Evolutionary conservation across 2,113 vertebrate genomes (phyloP), one percentile per base, ranked within the genome.

Genomic region (Lophotis ruficrista): DNA sequence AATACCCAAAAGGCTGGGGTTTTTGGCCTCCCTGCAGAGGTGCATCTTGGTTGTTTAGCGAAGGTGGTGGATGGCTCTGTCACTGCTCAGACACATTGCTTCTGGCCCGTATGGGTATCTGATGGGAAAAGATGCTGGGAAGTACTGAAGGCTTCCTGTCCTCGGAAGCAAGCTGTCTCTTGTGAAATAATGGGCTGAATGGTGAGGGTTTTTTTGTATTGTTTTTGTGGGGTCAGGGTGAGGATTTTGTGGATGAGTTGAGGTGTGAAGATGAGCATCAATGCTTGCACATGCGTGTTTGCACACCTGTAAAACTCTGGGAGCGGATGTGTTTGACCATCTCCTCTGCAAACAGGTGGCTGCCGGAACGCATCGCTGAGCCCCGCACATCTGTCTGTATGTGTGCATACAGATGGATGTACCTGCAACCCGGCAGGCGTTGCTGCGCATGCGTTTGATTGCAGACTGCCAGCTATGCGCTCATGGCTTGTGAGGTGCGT

Each of bases 201-300:
- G n/a, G 25, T 28, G 50, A 10, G 12, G 3, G 0, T 1, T 48
- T 62, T n/a, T 50, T n/a, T 50, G 28, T 28, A 7, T 22, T 62
- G 23, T 7, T 84, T 80, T 60, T 84, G 56, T 11, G 31, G 33
- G 6, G 10, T 10, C 18, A 69, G 20, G 30, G 53, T 84, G 33
- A 71, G 37, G 50, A 28, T 65, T 71, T 81, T 0, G 4, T 54
- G 65, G 25, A 35, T 35, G 45, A 88, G n/a, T 33, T 48, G n/a
- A 53, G 15, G 17, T 77, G 28, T 4, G 4, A 62, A 70, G 41
- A 18, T 30, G 37, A 75, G 48, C 33, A 35, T 33, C 31, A 43
- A 4, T n/a, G 31, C 22, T 38, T 65, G 31, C 50, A 43, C 0
- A 0, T 16, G 27, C 5, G 4, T 35, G 12, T 47, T 35, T 48